Evolutionary conservation across 2,888 invertebrate genomes (phyloP).

Genomic region (Netelia melanura): DNA sequence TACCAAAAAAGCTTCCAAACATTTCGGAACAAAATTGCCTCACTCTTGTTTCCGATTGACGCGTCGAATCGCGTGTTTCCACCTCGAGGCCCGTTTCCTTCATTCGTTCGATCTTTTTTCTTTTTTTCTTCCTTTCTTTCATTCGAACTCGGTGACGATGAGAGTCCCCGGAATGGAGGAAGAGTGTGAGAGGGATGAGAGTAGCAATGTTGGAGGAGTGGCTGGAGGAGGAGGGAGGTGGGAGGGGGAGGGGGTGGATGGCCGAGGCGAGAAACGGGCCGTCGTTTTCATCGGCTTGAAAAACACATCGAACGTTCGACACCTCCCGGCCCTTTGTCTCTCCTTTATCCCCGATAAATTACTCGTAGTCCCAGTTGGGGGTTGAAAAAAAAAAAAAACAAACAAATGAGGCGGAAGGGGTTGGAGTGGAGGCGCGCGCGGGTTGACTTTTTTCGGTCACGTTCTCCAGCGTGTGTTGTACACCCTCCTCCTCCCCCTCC

Average conservation of each 20-base stretch:
- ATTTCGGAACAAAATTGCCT: constrained; percentile 37
- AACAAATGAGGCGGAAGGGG: not conserved
- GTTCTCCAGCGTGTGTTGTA: constrained; percentile 2
- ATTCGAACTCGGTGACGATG: not conserved
- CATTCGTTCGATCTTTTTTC: not conserved
- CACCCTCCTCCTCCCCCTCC: constrained; percentile 14
- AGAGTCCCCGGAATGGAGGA: not conserved
- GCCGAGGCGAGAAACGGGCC: constrained; percentile 16
- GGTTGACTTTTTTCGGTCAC: constrained; percentile 38
- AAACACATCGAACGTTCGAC: constrained; percentile 63
- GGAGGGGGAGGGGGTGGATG: constrained; percentile 9
- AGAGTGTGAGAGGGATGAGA: not conserved
- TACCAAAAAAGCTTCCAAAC: not conserved
- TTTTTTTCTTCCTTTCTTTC: constrained; percentile 6
- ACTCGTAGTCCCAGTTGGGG: constrained; percentile 36
- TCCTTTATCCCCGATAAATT: constrained; percentile 75
- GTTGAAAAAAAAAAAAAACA: not conserved
- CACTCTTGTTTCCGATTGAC: constrained; percentile 50
- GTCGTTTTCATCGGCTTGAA: constrained; percentile 48
- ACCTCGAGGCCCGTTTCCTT: constrained; percentile 13
- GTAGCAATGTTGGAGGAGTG: not conserved
- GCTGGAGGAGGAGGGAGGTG: constrained; percentile 23
- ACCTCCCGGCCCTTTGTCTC: constrained; percentile 73
- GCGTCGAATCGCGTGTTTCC: constrained; percentile 33
- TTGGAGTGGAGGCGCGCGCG: not conserved